Evolutionary conservation across 37 sponge, comb jelly and placozoan genomes (phyloP), one percentile per base, ranked within the genome.

Genomic region (Diacarnus erythraeanus): DNA sequence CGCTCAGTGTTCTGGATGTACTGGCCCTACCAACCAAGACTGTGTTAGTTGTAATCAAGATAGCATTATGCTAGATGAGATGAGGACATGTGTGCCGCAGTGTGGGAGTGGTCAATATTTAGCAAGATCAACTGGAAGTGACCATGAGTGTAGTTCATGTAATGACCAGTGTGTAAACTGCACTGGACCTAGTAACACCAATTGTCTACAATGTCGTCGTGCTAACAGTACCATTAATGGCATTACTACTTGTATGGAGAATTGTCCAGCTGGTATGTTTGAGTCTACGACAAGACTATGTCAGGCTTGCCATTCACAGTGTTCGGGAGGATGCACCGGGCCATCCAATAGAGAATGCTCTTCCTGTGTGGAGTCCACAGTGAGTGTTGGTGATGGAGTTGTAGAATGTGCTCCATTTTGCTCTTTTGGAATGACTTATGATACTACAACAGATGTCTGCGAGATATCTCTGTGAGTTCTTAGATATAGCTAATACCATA

Each of bases 251-350:
- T 76, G 77, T 84, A 37, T 58, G 4, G 59, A 60, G 21, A 10
- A 23, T 64, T 77, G 77, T 59, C 26, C 64, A 1, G 57, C 69
- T 17, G 51, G 36, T 38, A 38, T 38, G 20, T 27, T 27, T 23
- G 57, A 38, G 21, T 72, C 73, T 31, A 42, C 26, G 9, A 64
- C n/a, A 23, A 15, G 37, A 44, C n/a, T 47, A 17, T 84, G 84
- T 33, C 29, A 34, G 26, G 42, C 21, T 34, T 84, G 84, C 57
- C 42, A 84, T 36, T 8, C 2, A 26, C 39, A 84, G 27, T 84
- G 84, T 57, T 69, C 69, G 5, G 69, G 69, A 35, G 78, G 78
- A 5, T 84, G 84, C 30, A 77, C 21, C 15, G 84, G 77, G 4
- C 57, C 77, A 38, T 38, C 63, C 5, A 68, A 68, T 36, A 69